A percentile compares a stretch with the other conserved stretches of the same genome.
phyloP scores from a whole-genome alignment of 2,797 vertebrate species.

The Rhyacichthys aspro region DNA sequence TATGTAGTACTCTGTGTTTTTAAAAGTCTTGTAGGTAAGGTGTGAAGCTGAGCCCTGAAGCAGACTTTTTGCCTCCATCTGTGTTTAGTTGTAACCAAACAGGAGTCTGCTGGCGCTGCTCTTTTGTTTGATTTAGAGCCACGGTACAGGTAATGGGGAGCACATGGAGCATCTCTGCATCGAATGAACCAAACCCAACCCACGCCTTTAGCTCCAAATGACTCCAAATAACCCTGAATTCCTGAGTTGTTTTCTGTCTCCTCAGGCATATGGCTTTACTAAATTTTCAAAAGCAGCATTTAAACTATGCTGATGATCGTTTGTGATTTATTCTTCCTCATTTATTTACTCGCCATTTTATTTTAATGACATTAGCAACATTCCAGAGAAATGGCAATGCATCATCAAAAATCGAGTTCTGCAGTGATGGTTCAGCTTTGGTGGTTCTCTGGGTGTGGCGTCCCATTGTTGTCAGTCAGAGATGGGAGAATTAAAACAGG shows the following conservation, averaged over 20 bases:
- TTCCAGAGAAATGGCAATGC: slow-evolving; percentile 44
- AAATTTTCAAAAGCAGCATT: background rate
- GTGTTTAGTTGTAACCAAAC: slow-evolving; percentile 26
- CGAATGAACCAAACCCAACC: slow-evolving; percentile 20
- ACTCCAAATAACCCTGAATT: slow-evolving; percentile 17
- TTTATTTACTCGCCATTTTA: slow-evolving; percentile 15
- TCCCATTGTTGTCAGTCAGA: background rate
- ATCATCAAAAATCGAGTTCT: background rate
- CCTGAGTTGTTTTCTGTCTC: slow-evolving; percentile 2
- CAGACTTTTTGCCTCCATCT: slow-evolving; percentile 19
- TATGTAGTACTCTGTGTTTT: background rate
- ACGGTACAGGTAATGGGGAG: slow-evolving; percentile 62
- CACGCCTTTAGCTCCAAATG: slow-evolving; percentile 7
- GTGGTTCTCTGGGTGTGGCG: background rate
- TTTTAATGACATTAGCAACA: slow-evolving; percentile 18
- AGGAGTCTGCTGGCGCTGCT: slow-evolving; percentile 40
- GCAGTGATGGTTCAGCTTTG: background rate
- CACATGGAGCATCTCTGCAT: slow-evolving; percentile 59
- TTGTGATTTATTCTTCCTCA: slow-evolving; percentile 18
- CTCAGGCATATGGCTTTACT: background rate
- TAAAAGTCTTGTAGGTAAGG: background rate
- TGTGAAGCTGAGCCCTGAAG: slow-evolving; percentile 18
- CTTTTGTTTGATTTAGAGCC: slow-evolving; percentile 56
- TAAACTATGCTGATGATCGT: slow-evolving; percentile 17
- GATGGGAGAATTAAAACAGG: too few species aligned